Base-by-base conservation (phyloP, 2,113 vertebrate genomes). In the Centropus bengalensis region DNA sequence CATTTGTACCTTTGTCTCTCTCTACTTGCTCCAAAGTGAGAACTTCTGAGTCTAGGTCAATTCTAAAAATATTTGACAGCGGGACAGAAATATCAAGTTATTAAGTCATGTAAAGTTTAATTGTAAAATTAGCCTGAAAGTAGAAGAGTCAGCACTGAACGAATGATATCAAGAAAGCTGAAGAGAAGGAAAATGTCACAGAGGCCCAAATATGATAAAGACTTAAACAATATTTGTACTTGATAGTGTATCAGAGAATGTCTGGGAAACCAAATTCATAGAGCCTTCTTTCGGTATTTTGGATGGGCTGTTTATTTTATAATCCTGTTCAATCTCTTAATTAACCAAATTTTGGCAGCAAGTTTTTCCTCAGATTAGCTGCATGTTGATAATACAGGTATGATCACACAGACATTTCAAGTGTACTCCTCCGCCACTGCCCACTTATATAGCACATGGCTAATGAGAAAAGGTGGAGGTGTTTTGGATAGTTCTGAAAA, bases 251-350 rank as follows among this genome's bases (percentile, higher is more conserved):
- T 38, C 86, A 47, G 16, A 74, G 42, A 74, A 83, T n/a, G 15
- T 6, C 12, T 20, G 5, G 27, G 11, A 64, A 82, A 21, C 2
- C 44, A 73, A 83, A 76, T 24, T 17, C 32, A 38, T 5, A 49
- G 5, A 70, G 47, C 7, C 23, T 49, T 70, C 17, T 80, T 63
- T 78, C 22, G 78, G 70, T 89, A 1, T 84, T 81, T 63, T 52
- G 16, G 13, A 3, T 27, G 75, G n/a, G 6, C 0, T 36, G 7
- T 30, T 58, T 83, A 24, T 82, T 88, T 69, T 17, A 64, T n/a
- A 56, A 68, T 36, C 33, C 14, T 44, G 3, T 49, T 47, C 77
- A 82, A 85, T 64, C 15, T 5, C 14, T 68, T 7, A 0, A 0
- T 6, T 79, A 49, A 44, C 8, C 3, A 20, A 32, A 27, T 60